Conservation (phyloP, 2,888 invertebrate species). For the Netelia inedita region DNA sequence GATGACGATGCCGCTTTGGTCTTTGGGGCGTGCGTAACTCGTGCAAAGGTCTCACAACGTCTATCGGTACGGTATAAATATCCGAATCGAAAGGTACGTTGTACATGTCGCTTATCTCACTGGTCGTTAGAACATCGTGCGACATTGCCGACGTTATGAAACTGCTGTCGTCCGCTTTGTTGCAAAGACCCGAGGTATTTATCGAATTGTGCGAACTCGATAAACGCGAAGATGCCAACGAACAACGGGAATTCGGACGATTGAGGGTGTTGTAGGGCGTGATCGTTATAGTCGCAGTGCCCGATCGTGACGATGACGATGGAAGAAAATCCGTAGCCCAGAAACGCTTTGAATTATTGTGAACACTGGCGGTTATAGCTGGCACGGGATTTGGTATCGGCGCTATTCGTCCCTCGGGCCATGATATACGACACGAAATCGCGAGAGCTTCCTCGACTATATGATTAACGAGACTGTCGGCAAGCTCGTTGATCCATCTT, state of each 20-base stretch:
- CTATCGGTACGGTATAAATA: conserved; percentile 94
- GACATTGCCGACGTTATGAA: conserved; percentile 96
- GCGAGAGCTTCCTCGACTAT: conserved; percentile 86
- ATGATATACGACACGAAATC: conserved; percentile 84
- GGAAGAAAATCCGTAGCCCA: conserved; percentile 88
- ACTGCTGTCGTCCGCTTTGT: conserved; percentile 93
- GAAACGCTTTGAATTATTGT: conserved; percentile 80
- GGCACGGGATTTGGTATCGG: conserved; percentile 76
- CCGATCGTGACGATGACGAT: conserved; percentile 83
- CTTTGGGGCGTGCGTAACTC: conserved; percentile 85
- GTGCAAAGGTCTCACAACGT: conserved; percentile 89
- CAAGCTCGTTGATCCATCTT: conserved; percentile 84
- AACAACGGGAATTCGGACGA: conserved; percentile 91
- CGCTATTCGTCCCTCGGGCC: conserved; percentile 83
- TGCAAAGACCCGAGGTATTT: conserved; percentile 87
- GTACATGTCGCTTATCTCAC: conserved; percentile 92
- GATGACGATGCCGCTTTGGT: conserved; percentile 84
- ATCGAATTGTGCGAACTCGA: conserved; percentile 94
- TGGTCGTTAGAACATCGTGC: conserved; percentile 92
- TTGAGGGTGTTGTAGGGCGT: conserved; percentile 83
- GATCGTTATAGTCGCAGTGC: conserved; percentile 81
- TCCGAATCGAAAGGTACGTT: conserved; percentile 96
- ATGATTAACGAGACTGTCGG: conserved; percentile 85
- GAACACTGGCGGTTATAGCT: conserved; percentile 68
- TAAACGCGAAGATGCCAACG: conserved; percentile 91